Evolutionary conservation across 2,113 vertebrate species (phyloP), one percentile per base, ranked within the genome.

Genomic region (Mirza zaza): DNA sequence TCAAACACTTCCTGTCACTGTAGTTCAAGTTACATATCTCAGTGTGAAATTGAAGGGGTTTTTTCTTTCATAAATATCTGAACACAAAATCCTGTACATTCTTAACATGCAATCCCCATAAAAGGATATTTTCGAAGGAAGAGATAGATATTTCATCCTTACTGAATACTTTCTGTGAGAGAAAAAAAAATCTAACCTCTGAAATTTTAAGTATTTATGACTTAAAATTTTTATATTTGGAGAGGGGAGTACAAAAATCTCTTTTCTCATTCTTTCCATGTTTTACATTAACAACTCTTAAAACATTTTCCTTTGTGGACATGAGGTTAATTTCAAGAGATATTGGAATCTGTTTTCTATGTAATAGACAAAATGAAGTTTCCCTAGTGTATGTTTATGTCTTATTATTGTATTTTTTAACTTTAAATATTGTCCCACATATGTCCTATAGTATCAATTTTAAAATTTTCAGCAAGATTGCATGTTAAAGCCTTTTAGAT

Each of bases 311-410:
- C 75, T 90, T 92, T 94, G 8, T 75, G 90, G 82, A 50, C 39
- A 73, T 45, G 71, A 95, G 55, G 50, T 93, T 97, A 94, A 77
- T 95, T 85, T 96, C 73, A 96, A 97, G 97, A 98, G 59, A 91
- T n/a, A 18, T 18, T 68, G 27, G 50, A 97, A 97, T 92, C 63
- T 95, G 3, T 1, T 97, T 97, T 93, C 94, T 81, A 21, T 91
- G 93, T 77, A 81, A 84, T 96, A 95, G 71, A 96, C 57, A 96
- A 97, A 96, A 93, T 2, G 59, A 95, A 86, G 6, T 1, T 91
- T 97, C 90, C 91, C 42, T 55, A 5, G 39, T 89, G 42, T 73
- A 34, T 97, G 65, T 97, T 93, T 80, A 65, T 75, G 50, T 93
- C 95, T 97, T 96, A 80, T 88, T 96, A 76, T 70, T 90, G 0